phyloP scores from a whole-genome alignment of 2,888 invertebrate genomes.

The Pemphredon lugubris region DNA sequence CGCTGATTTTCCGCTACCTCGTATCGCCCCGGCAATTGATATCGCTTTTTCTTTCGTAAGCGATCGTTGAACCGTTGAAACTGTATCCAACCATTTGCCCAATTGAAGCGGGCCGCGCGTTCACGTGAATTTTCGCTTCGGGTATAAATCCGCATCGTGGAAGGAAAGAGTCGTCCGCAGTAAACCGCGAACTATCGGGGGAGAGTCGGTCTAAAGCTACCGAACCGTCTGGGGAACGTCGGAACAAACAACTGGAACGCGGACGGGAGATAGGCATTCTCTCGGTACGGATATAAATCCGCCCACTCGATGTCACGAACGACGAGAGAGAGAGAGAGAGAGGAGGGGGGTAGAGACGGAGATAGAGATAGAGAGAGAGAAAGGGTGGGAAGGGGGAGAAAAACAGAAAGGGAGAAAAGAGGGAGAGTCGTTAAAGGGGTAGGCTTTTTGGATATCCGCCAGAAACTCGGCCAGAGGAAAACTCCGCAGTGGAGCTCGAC shows the following conservation, averaged over 20 bases:
- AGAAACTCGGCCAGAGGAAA: slow-evolving; percentile 51
- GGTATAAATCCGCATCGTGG: slow-evolving; percentile 25
- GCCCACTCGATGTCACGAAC: slow-evolving; percentile 59
- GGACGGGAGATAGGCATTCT: slow-evolving; percentile 33
- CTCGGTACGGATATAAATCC: slow-evolving; percentile 59
- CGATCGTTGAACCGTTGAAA: too few relatives aligned
- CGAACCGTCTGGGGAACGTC: slow-evolving; percentile 40
- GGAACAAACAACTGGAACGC: slow-evolving; percentile 53
- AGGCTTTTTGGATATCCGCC: slow-evolving; percentile 62
- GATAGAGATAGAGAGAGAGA: slow-evolving; percentile 23
- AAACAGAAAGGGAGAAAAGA: neutral
- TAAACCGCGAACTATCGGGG: slow-evolving; percentile 33
- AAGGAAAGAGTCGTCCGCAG: slow-evolving; percentile 43
- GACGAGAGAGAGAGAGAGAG: slow-evolving; percentile 16
- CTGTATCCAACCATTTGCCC: neutral
- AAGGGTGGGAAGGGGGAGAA: neutral
- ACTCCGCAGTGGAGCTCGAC: slow-evolving; percentile 35
- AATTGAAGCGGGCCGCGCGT: neutral
- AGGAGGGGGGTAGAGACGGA: slow-evolving; percentile 24
- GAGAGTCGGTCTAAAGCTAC: slow-evolving; percentile 29
- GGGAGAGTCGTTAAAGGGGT: slow-evolving; percentile 42
- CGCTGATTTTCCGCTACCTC: too few relatives aligned
- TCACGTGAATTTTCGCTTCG: neutral
- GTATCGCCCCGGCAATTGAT: too few relatives aligned
- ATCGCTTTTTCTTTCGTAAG: too few relatives aligned